Evolutionary conservation across 2,888 invertebrate genomes (phyloP).

Genomic region (Xanthia togata): DNA sequence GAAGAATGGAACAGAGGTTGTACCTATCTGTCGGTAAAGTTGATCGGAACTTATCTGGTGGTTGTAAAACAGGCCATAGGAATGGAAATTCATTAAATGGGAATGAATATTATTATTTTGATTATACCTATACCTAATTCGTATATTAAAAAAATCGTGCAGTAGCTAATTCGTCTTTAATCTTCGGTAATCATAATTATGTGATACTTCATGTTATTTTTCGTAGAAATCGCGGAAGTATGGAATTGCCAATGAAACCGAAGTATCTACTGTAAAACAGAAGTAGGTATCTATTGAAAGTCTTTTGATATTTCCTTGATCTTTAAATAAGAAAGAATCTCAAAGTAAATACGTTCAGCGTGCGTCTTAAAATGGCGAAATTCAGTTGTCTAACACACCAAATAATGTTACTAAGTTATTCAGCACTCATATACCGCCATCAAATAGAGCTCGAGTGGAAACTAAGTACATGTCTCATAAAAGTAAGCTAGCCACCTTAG

Average conservation of each 20-base stretch:
- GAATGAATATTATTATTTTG: neutral
- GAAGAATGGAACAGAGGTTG: neutral
- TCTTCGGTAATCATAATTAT: neutral
- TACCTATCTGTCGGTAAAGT: neutral
- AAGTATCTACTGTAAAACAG: neutral
- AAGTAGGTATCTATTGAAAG: neutral
- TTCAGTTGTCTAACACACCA: constrained; percentile 4
- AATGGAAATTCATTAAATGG: too few species aligned
- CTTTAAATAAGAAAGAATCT: neutral
- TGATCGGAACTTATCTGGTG: neutral
- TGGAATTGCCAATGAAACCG: neutral
- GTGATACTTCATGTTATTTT: neutral
- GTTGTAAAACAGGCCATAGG: neutral
- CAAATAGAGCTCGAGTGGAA: constrained; percentile 12
- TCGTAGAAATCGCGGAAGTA: neutral
- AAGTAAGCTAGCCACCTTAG: constrained; percentile 36
- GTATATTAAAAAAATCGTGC: too few species aligned
- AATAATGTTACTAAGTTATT: constrained; percentile 41
- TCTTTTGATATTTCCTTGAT: neutral
- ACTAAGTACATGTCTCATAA: constrained; percentile 33
- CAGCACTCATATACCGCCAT: constrained; percentile 20
- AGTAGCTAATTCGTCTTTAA: neutral
- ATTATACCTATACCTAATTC: neutral
- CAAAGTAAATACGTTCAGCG: neutral
- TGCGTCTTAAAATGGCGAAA: constrained; percentile 10